phyloP scores from a whole-genome alignment of 1,140 invertebrate species.

The Dryas iulia region DNA sequence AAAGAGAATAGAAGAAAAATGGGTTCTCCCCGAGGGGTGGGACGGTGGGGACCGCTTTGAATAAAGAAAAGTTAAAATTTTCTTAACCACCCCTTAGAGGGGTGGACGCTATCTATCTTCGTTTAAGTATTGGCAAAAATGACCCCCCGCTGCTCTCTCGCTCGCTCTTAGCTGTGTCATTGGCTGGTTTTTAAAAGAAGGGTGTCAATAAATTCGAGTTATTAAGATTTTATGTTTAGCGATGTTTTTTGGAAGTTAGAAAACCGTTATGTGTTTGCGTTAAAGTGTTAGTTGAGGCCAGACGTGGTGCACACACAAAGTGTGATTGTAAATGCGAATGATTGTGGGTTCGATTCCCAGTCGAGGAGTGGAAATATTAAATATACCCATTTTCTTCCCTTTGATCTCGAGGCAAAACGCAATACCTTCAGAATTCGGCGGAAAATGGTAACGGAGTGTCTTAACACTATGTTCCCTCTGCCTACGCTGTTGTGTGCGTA shows the following conservation, averaged over 20 bases:
- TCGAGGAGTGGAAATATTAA: too few species aligned
- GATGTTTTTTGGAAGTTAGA: background rate
- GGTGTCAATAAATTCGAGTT: slow-evolving; percentile 25
- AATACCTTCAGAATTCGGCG: too few species aligned
- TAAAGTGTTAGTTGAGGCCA: too few species aligned
- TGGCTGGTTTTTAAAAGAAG: slow-evolving; percentile 51
- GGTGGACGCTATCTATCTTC: slow-evolving; percentile 65
- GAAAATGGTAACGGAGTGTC: too few species aligned
- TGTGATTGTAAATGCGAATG: too few species aligned
- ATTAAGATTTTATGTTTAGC: slow-evolving; percentile 14
- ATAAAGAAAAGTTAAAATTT: slow-evolving; percentile 79
- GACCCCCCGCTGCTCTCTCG: slow-evolving; percentile 49
- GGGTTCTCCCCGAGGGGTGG: slow-evolving; percentile 38
- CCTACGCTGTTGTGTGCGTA: too few species aligned
- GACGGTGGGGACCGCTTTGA: slow-evolving; percentile 51
- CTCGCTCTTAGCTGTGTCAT: slow-evolving; percentile 52
- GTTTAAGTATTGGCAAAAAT: slow-evolving; percentile 76
- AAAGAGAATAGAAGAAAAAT: slow-evolving; percentile 76
- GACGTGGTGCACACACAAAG: too few species aligned
- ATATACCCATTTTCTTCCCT: too few species aligned
- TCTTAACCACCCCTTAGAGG: slow-evolving; percentile 61
- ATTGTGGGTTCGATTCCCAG: too few species aligned
- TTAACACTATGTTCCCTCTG: too few species aligned
- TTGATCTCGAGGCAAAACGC: too few species aligned
- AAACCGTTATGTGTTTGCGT: too few species aligned